Conservation (phyloP, 2,113 vertebrate genomes). For the Dicerorhinus sumatrensis region DNA sequence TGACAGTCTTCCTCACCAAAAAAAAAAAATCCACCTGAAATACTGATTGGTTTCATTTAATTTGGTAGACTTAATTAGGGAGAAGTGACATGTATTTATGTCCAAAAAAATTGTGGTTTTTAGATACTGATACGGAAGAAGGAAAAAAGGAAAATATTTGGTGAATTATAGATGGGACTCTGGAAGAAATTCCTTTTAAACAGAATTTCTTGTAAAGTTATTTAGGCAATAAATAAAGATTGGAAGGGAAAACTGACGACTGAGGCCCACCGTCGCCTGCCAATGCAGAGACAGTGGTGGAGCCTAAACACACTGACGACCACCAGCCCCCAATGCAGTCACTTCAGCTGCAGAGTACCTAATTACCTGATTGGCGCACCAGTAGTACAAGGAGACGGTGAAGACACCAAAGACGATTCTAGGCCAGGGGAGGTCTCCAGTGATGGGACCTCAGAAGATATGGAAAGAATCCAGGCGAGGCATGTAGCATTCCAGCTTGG, state of each 20-base stretch:
- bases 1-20: too few species aligned
- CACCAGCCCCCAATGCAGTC: rapidly evolving
- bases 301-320: too few species aligned
- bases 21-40: neutral
- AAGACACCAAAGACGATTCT: slow-evolving; percentile 89
- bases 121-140: neutral
- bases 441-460: slow-evolving; percentile 86
- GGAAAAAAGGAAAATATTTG: neutral
- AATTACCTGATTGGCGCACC: slow-evolving; percentile 91
- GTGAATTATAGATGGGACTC: neutral
- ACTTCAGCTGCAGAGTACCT: rapidly evolving
- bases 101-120: neutral
- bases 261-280: neutral
- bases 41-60: neutral
- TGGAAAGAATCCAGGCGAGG: slow-evolving; percentile 89
- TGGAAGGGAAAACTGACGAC: neutral
- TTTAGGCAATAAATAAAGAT: neutral
- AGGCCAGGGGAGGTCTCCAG: slow-evolving; percentile 93
- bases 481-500: slow-evolving; percentile 83
- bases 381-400: slow-evolving; percentile 90
- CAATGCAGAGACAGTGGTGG: neutral
- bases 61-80: neutral
- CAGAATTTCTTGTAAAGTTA: neutral
- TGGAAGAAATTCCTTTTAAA: neutral
- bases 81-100: neutral